Conservation (phyloP, 1,140 invertebrate species). For the Euglossa dilemma region DNA sequence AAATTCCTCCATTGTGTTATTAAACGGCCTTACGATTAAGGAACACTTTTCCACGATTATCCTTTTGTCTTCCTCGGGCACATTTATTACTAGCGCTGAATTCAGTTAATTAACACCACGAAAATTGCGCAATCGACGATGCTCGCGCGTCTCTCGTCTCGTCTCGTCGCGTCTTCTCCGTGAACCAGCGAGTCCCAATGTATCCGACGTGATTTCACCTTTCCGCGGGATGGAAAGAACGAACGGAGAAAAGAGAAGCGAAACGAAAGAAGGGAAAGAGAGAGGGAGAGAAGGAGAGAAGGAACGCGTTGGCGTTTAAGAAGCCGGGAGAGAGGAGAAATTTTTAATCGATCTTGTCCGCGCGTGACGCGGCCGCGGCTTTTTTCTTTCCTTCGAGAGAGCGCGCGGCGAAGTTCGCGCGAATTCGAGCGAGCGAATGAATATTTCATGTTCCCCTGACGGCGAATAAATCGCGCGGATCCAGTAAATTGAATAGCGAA, state of each 20-base stretch:
- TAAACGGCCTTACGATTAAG: conserved; percentile 50
- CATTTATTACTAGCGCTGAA: conserved; percentile 17
- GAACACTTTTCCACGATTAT: conserved; percentile 51
- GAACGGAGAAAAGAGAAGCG: too few relatives aligned
- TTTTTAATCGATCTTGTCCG: not conserved
- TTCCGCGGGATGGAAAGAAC: too few relatives aligned
- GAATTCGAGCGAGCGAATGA: conserved; percentile 32
- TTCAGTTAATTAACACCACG: conserved; percentile 24
- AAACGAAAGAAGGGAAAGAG: too few relatives aligned
- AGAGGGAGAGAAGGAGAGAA: too few relatives aligned
- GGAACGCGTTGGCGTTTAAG: too few relatives aligned
- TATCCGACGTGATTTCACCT: not conserved
- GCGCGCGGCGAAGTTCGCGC: not conserved
- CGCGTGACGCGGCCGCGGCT: not conserved
- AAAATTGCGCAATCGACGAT: conserved; percentile 10
- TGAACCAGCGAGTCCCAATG: not conserved
- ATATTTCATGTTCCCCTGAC: conserved; percentile 23
- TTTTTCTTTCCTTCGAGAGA: not conserved
- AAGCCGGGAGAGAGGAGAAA: not conserved
- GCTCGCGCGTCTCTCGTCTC: not conserved
- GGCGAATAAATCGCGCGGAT: conserved; percentile 42
- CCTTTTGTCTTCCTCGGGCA: conserved; percentile 29
- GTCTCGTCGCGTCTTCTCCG: not conserved
- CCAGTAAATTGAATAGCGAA: conserved; percentile 50
- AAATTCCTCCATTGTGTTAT: conserved; percentile 54